phyloP scores from a whole-genome alignment of 2,888 invertebrate genomes.

The Vesta saturnalis region DNA sequence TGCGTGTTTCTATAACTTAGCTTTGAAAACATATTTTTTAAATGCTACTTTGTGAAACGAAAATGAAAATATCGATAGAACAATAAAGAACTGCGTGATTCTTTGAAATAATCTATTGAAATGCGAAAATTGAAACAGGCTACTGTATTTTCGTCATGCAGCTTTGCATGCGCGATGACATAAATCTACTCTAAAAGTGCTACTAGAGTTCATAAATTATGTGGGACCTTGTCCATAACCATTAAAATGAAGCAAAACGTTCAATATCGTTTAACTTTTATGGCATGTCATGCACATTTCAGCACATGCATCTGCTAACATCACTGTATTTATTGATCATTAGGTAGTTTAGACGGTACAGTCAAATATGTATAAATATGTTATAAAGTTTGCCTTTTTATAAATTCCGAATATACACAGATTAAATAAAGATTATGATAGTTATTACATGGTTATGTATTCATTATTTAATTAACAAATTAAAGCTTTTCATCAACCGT shows the following conservation, averaged over 20 bases:
- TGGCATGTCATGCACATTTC: slow-evolving; percentile 41
- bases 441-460: too few species aligned
- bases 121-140: slow-evolving; percentile 13
- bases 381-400: too few species aligned
- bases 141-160: slow-evolving; percentile 15
- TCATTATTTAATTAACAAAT: too few species aligned
- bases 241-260: slow-evolving; percentile 43
- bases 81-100: slow-evolving; percentile 11
- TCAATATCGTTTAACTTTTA: slow-evolving; percentile 42
- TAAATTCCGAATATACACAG: too few species aligned
- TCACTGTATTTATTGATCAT: slow-evolving; percentile 13
- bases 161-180: slow-evolving; percentile 11
- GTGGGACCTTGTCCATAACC: slow-evolving; percentile 46
- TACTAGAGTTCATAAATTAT: slow-evolving; percentile 33
- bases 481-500: too few species aligned
- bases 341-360: not conserved
- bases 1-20: too few species aligned
- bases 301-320: slow-evolving; percentile 6
- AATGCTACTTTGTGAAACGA: not conserved
- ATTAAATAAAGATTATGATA: too few species aligned
- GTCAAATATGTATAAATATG: not conserved
- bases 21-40: too few species aligned
- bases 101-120: slow-evolving; percentile 17
- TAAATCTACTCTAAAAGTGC: slow-evolving; percentile 24
- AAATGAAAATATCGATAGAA: not conserved